These are phyloP conservation scores for Loris lydekkerianus DNA, from an alignment of 2,797 vertebrate species.

Conservation along the genomic window DNA sequence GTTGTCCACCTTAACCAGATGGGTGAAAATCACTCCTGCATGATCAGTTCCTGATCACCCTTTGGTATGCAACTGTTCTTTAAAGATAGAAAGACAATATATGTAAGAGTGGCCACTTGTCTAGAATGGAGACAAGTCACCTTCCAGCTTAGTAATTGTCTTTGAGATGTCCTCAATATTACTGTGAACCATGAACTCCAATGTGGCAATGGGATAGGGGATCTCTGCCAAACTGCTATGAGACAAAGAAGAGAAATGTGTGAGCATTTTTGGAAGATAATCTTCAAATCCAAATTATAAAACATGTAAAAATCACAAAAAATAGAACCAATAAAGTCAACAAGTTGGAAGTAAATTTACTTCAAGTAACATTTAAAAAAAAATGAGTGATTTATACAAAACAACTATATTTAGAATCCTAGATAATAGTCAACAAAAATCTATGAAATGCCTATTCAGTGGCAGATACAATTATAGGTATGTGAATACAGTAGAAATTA, in stretches of 20 bases:
- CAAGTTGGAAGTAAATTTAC: not conserved
- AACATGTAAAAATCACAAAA: not conserved
- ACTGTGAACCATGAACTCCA: not conserved
- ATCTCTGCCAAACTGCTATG: not conserved
- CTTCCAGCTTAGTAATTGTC: not conserved
- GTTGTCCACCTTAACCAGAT: no score
- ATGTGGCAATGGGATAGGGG: not conserved
- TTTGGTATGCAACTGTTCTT: not conserved
- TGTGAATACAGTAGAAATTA: not conserved
- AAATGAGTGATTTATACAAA: not conserved
- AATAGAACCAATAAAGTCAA: not conserved
- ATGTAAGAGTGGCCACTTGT: not conserved
- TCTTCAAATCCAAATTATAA: conserved; percentile 5
- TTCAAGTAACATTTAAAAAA: not conserved
- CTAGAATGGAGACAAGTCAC: not conserved
- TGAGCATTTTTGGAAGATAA: not conserved
- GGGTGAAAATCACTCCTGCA: no score
- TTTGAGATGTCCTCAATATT: not conserved
- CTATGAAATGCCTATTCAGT: not conserved
- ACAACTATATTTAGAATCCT: conserved; percentile 32
- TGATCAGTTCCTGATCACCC: no score
- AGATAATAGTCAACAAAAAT: not conserved
- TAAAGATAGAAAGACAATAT: not conserved
- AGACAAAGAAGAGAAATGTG: not conserved
- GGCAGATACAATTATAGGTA: not conserved